Evolutionary conservation across 2,888 invertebrate genomes (phyloP).

Genomic region (Chloroclysta siterata): DNA sequence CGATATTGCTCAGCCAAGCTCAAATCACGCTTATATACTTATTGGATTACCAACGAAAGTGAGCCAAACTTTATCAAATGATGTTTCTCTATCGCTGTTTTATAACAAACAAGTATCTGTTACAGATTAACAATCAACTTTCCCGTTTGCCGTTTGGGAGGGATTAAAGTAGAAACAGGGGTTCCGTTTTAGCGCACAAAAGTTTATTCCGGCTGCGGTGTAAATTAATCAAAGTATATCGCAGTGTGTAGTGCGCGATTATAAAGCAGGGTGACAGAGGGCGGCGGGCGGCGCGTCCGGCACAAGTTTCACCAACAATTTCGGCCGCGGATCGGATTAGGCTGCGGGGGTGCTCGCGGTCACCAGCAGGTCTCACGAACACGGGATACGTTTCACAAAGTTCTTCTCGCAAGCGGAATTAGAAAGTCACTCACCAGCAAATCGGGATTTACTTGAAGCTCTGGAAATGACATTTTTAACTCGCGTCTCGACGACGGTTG

Average conservation of each 20-base stretch:
- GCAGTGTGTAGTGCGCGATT: conserved; percentile 68
- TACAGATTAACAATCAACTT: conserved; percentile 73
- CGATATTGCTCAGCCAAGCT: conserved; percentile 53
- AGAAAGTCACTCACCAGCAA: conserved; percentile 81
- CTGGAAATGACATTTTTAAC: conserved; percentile 78
- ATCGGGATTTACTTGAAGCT: conserved; percentile 76
- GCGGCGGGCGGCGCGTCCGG: conserved; percentile 51
- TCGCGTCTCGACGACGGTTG: conserved; percentile 58
- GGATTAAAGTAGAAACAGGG: conserved; percentile 73
- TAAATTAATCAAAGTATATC: conserved; percentile 80
- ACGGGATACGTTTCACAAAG: conserved; percentile 83
- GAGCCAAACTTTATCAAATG: conserved; percentile 53
- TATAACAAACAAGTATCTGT: conserved; percentile 62
- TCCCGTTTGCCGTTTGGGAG: conserved; percentile 60
- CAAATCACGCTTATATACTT: conserved; percentile 60
- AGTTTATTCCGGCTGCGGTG: conserved; percentile 75
- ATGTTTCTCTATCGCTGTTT: conserved; percentile 51
- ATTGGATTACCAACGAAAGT: conserved; percentile 59
- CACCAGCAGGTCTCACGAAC: conserved; percentile 75
- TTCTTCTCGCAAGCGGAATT: conserved; percentile 74
- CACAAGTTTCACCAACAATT: conserved; percentile 75
- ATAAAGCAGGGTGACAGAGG: conserved; percentile 64
- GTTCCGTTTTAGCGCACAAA: conserved; percentile 73
- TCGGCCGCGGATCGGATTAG: conserved; percentile 77
- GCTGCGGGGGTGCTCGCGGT: conserved; percentile 71